Conservation (phyloP, 1,140 invertebrate genomes). For the Atta colombica region DNA sequence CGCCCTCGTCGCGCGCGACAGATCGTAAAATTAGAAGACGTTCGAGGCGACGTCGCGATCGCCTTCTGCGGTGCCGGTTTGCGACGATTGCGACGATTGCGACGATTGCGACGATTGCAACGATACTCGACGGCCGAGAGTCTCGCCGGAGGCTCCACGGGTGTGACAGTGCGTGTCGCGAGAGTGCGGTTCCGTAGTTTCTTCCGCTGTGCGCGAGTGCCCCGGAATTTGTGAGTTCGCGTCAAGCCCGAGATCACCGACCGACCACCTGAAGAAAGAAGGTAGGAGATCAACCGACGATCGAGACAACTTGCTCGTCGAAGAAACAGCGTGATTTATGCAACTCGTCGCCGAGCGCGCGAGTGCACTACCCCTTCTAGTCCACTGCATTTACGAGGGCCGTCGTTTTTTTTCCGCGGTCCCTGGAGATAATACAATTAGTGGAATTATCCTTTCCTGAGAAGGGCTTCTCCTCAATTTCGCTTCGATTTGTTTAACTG, state of each 20-base stretch:
- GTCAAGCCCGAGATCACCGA: background rate
- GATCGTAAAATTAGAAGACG: slow-evolving; percentile 82
- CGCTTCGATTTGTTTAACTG: too few species aligned
- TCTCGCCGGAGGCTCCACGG: background rate
- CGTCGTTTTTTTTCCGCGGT: slow-evolving; percentile 26
- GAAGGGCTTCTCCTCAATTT: too few species aligned
- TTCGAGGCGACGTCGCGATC: slow-evolving; percentile 56
- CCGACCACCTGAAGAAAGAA: background rate
- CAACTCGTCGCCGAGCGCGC: background rate
- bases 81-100: slow-evolving; percentile 24
- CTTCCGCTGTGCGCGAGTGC: slow-evolving; percentile 33
- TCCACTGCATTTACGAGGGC: slow-evolving; percentile 73
- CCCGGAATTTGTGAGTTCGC: background rate
- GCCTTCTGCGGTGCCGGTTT: slow-evolving; percentile 40
- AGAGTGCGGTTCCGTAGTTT: slow-evolving; percentile 67
- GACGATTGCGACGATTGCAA: background rate
- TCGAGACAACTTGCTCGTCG: too few species aligned
- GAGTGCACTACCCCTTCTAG: slow-evolving; percentile 67
- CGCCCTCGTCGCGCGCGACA: slow-evolving; percentile 79
- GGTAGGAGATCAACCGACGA: background rate
- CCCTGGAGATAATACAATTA: slow-evolving; percentile 39
- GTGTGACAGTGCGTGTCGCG: slow-evolving; percentile 46
- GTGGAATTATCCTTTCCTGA: too few species aligned
- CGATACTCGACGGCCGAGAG: slow-evolving; percentile 36
- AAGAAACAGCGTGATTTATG: background rate